Percentiles rank a stretch among this genome's conserved stretches.
Evolutionary conservation across 2,113 vertebrate genomes (phyloP).

Genomic region (Syngnathus floridae): DNA sequence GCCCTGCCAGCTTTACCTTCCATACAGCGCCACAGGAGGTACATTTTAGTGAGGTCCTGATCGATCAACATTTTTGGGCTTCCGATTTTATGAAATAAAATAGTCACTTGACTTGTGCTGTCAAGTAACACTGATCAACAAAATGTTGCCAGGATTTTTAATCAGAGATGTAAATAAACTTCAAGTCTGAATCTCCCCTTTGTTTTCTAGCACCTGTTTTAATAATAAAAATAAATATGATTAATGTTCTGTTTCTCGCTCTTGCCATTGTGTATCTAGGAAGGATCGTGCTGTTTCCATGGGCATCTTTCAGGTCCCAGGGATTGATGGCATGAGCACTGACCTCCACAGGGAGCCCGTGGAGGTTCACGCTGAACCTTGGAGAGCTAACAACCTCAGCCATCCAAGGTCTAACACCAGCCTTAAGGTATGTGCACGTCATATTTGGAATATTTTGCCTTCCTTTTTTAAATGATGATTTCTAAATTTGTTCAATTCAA

Average conservation of each 20-base stretch:
- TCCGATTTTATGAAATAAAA: too few relatives aligned
- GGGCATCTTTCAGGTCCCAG: conserved; percentile 84
- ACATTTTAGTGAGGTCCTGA: conserved; percentile 33
- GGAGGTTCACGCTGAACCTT: conserved; percentile 81
- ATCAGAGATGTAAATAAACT: too few relatives aligned
- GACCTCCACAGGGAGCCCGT: conserved; percentile 75
- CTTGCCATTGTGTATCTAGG: conserved; percentile 60
- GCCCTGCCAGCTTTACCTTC: conserved; percentile 81
- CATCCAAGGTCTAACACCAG: conserved; percentile 88
- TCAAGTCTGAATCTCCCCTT: too few relatives aligned
- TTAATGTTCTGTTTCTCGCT: conserved; percentile 3
- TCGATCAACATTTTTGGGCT: too few relatives aligned
- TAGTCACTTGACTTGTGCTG: background rate
- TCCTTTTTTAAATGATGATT: background rate
- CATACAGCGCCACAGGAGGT: conserved; percentile 89
- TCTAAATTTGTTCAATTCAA: conserved; percentile 2
- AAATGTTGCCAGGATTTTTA: too few relatives aligned
- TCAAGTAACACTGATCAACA: too few relatives aligned
- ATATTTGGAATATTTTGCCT: background rate
- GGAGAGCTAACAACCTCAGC: conserved; percentile 86
- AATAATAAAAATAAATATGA: background rate
- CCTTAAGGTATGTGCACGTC: conserved; percentile 76
- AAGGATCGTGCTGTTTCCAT: conserved; percentile 92
- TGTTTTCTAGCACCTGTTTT: too few relatives aligned
- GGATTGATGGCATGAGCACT: conserved; percentile 79